Conservation (phyloP, 2,888 invertebrate species). For the Lagria hirta region DNA sequence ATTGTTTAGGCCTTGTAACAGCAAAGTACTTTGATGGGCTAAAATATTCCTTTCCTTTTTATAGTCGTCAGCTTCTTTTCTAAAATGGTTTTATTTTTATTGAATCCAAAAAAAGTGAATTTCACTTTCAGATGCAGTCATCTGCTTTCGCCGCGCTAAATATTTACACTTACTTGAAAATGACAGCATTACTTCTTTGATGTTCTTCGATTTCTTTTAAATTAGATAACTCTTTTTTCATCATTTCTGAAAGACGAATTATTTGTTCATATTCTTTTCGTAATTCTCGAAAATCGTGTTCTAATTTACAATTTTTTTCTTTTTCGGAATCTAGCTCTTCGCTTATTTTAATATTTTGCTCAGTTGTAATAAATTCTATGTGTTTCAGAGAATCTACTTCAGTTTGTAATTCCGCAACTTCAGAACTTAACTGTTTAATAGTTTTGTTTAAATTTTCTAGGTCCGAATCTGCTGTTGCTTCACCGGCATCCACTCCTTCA, state of each 20-base stretch:
- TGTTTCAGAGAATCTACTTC: conserved; percentile 65
- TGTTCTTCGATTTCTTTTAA: conserved; percentile 64
- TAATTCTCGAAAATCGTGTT: conserved; percentile 59
- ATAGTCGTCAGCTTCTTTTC: conserved; percentile 61
- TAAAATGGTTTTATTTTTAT: conserved; percentile 43
- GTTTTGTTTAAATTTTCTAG: conserved; percentile 70
- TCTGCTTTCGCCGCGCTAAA: conserved; percentile 1
- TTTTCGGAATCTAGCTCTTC: conserved; percentile 61
- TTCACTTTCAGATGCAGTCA: conserved; percentile 5
- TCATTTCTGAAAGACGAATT: conserved; percentile 65
- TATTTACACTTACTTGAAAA: conserved; percentile 51
- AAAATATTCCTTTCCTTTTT: conserved; percentile 66
- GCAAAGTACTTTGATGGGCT: conserved; percentile 65
- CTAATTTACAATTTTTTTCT: conserved; percentile 55
- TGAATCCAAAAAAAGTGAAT: no score
- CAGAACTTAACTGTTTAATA: conserved; percentile 64
- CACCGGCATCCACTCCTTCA: conserved; percentile 53
- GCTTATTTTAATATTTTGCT: conserved; percentile 60
- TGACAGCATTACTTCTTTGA: conserved; percentile 61
- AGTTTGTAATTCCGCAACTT: conserved; percentile 67
- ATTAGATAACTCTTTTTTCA: conserved; percentile 65
- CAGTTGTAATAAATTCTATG: conserved; percentile 72
- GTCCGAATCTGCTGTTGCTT: conserved; percentile 61
- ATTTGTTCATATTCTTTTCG: conserved; percentile 62
- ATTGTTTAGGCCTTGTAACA: conserved; percentile 63